phyloP scores from a whole-genome alignment of 2,113 vertebrate genomes.

The Engraulis encrasicolus region DNA sequence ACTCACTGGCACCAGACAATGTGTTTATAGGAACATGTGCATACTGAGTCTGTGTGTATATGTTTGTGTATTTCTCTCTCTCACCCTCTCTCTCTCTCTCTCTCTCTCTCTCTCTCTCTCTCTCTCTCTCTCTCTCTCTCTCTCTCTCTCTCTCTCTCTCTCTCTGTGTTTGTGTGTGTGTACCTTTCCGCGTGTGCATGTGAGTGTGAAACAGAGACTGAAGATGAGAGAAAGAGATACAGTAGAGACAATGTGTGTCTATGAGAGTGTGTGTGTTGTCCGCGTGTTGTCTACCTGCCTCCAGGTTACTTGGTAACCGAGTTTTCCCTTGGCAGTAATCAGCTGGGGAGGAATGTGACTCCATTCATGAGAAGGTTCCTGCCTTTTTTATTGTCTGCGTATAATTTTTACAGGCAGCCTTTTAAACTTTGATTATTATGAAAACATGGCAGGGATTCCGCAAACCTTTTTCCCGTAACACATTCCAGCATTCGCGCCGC shows the following conservation, averaged over 20 bases:
- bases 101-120: too few species aligned
- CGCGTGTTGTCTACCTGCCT: not conserved
- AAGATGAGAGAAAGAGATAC: too few species aligned
- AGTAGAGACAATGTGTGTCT: not conserved
- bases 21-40: not conserved
- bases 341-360: not conserved
- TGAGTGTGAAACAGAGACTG: too few species aligned
- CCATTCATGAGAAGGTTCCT: not conserved
- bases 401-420: not conserved
- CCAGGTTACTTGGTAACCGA: not conserved
- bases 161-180: too few species aligned
- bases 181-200: too few species aligned
- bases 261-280: not conserved
- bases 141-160: too few species aligned
- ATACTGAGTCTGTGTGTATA: not conserved
- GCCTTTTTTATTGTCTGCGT: not conserved
- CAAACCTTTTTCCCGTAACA: slow-evolving; percentile 19
- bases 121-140: too few species aligned
- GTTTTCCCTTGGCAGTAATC: not conserved
- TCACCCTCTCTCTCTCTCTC: too few species aligned
- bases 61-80: not conserved
- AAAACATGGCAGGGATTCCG: not conserved
- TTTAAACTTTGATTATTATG: slow-evolving; percentile 9
- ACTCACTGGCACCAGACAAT: not conserved
- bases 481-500: not conserved